A percentile compares a stretch with the other conserved stretches of the same genome.
Conservation (phyloP, 2,888 invertebrate genomes). For the Antheraea yamamai region DNA sequence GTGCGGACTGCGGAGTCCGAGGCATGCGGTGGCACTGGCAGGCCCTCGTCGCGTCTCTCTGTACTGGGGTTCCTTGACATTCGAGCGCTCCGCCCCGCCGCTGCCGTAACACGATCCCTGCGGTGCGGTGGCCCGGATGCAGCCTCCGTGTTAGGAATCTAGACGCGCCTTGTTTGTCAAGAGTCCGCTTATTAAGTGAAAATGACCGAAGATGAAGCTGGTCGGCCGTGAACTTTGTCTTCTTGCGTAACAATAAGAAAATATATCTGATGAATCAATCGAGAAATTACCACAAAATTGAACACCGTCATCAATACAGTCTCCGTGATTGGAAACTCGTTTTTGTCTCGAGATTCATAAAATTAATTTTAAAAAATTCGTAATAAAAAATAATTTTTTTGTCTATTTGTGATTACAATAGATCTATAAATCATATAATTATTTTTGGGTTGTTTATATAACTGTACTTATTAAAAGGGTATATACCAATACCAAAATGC, state of each 20-base stretch:
- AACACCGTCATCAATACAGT: slow-evolving; percentile 17
- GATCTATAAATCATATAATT: not conserved
- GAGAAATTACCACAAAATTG: slow-evolving; percentile 30
- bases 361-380: not conserved
- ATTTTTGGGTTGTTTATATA: not conserved
- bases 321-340: slow-evolving; percentile 15
- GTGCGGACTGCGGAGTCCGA: slow-evolving; percentile 30
- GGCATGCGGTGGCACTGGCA: slow-evolving; percentile 19
- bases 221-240: slow-evolving; percentile 71
- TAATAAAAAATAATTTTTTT: not conserved
- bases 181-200: slow-evolving; percentile 58
- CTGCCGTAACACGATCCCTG: slow-evolving; percentile 63
- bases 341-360: not conserved
- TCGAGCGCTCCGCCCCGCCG: slow-evolving; percentile 64
- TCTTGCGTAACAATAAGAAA: slow-evolving; percentile 61
- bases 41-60: slow-evolving; percentile 35
- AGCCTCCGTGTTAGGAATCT: slow-evolving; percentile 75
- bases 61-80: slow-evolving; percentile 77
- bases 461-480: not conserved
- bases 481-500: slow-evolving; percentile 35
- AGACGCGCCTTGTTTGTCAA: slow-evolving; percentile 68
- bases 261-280: slow-evolving; percentile 49
- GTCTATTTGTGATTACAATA: not conserved
- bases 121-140: slow-evolving; percentile 78
- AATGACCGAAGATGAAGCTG: slow-evolving; percentile 53